Evolutionary conservation across 2,888 invertebrate species (phyloP), one percentile per base, ranked within the genome.

Genomic region (Urechis unicinctus): DNA sequence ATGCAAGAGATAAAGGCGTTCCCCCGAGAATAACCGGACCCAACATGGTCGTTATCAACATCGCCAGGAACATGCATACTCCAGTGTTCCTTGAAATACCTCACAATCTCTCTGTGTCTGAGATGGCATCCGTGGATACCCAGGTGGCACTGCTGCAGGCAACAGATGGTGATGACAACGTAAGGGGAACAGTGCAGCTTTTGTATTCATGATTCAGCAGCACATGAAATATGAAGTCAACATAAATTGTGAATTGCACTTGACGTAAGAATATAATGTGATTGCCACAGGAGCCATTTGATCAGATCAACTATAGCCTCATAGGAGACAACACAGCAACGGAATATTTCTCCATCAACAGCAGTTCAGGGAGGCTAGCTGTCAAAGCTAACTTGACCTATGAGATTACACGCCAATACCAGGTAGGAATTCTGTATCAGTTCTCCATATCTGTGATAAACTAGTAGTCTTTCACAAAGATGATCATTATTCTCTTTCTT

Each of bases 251-350:
- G n/a, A n/a, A n/a, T n/a, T n/a, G n/a, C n/a, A n/a, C n/a, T n/a
- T n/a, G n/a, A n/a, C n/a, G n/a, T n/a, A n/a, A n/a, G n/a, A n/a
- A n/a, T n/a, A n/a, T n/a, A n/a, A n/a, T n/a, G n/a, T n/a, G n/a
- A n/a, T n/a, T n/a, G n/a, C n/a, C n/a, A n/a, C 63, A 72, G 72
- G 58, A 56, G 31, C 70, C 70, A 25, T 74, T 69, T 61, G 70
- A 70, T 51, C 60, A 61, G 1, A 62, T 71, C 28, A 60, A 49
- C 3, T 69, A 68, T 56, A 56, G 56, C 3, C 65, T 72, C 31
- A 68, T 70, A 52, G 73, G 73, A 9, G 71, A 72, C 59, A 69
- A 70, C 56, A 51, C 65, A 2, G 66, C 73, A n/a, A 54, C 66
- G 13, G 60, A 56, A 5, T 70, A 59, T 61, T 74, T 74, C 61